These are phyloP conservation scores for Lycia hirtaria DNA, from an alignment of 2,888 invertebrate species.

Conservation along the genomic window DNA sequence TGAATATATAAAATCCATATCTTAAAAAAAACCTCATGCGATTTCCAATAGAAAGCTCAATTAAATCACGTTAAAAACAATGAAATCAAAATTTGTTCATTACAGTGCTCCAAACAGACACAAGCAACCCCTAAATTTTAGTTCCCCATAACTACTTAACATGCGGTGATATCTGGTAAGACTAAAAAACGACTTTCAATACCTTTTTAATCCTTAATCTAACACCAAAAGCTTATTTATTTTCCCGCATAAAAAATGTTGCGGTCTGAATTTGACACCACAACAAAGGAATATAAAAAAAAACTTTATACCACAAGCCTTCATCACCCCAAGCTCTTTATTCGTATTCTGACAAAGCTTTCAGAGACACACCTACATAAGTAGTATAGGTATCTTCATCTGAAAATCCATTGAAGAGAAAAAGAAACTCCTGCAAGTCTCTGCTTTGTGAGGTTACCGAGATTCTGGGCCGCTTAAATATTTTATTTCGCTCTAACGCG, in stretches of 20 bases:
- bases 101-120: too few species aligned
- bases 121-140: too few species aligned
- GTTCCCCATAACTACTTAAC: too few species aligned
- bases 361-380: constrained; percentile 9
- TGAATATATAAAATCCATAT: too few species aligned
- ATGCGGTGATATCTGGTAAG: too few species aligned
- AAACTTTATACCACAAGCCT: constrained; percentile 15
- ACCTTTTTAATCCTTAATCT: background rate
- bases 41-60: too few species aligned
- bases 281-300: constrained; percentile 14
- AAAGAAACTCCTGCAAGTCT: constrained; percentile 51
- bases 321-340: constrained; percentile 25
- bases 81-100: too few species aligned
- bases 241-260: background rate
- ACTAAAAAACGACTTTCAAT: too few species aligned
- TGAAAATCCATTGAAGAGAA: constrained; percentile 53
- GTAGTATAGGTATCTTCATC: constrained; percentile 17
- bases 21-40: too few species aligned
- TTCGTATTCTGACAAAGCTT: constrained; percentile 28
- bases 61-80: too few species aligned
- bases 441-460: constrained; percentile 59
- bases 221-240: background rate
- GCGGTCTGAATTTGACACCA: constrained; percentile 10
- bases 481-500: constrained; percentile 68
- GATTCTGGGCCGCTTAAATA: constrained; percentile 66